These are phyloP conservation scores for Pandemis cinnamomeana DNA, from an alignment of 2,888 invertebrate genomes.

Conservation along the genomic window DNA sequence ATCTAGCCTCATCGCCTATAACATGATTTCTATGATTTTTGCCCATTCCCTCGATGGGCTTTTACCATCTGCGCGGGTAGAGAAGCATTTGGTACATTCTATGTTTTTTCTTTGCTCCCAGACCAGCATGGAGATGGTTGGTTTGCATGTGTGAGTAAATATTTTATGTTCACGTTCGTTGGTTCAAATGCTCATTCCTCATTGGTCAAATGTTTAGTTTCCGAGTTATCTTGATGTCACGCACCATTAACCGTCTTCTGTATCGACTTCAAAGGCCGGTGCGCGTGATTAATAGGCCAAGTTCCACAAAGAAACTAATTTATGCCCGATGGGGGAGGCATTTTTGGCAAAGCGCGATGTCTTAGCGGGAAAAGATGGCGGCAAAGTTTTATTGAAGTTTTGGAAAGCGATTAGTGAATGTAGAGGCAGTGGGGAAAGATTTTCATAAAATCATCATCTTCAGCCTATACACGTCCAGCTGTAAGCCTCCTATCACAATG, in stretches of 20 bases:
- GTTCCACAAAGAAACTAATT: slow-evolving; percentile 40
- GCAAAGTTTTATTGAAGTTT: slow-evolving; percentile 3
- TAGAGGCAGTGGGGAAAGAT: not conserved
- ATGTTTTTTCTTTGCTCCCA: too few species aligned
- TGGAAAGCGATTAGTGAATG: slow-evolving; percentile 1
- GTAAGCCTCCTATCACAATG: too few species aligned
- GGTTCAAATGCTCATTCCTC: not conserved
- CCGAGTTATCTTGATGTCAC: slow-evolving; percentile 15
- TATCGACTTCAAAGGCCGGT: slow-evolving; percentile 35
- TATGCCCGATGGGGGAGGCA: slow-evolving; percentile 26
- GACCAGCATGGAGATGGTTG: too few species aligned
- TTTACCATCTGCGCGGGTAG: too few species aligned
- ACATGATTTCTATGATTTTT: too few species aligned
- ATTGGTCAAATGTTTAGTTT: not conserved
- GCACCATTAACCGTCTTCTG: slow-evolving; percentile 31
- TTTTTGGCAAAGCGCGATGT: slow-evolving; percentile 6
- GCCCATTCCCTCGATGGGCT: too few species aligned
- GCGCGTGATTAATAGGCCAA: slow-evolving; percentile 35
- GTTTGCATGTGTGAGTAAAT: too few species aligned
- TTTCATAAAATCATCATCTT: too few species aligned
- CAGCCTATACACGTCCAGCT: too few species aligned
- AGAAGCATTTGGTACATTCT: too few species aligned
- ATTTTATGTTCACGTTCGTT: not conserved
- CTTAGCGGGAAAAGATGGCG: not conserved
- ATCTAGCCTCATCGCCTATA: too few species aligned